Base-by-base conservation (phyloP, 2,797 vertebrate genomes). In the Lagodon rhomboides region DNA sequence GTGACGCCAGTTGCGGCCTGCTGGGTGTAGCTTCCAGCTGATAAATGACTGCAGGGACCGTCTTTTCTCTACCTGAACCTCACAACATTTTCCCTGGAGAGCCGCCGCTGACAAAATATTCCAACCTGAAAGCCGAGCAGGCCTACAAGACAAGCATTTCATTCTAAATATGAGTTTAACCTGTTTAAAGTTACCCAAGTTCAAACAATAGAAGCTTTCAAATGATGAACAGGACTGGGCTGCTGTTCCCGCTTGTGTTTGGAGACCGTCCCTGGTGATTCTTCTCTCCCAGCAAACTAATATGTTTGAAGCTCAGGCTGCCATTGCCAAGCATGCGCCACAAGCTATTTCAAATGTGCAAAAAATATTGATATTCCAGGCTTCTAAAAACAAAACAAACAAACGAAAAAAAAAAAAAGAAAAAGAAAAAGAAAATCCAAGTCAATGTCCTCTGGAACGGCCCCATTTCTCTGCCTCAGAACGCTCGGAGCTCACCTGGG, bases 221-320 rank as follows among this genome's bases (percentile, higher is more conserved):
- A 83, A 89, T 90, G 89, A 91, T 91, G 93, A 91, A 74, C 79
- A 89, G 87, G 76, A 87, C 81, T 62, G 80, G 25, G 91, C 85
- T 80, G 87, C 91, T 73, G 91, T 84, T 92, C 82, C 88, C 70
- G 85, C 81, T 87, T 75, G 91, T 87, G 92, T 92, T 91, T 88
- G 85, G 87, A 93, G 85, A 89, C 20, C 12, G 77, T 94, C 94
- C 92, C 93, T 84, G 86, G 91, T 91, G 88, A 85, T 85, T 91
- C 88, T 80, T 61, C 78, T 92, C 91, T 91, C 84, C 87, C 80
- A 85, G 89, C 84, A 93, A 90, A 93, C 92, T 95, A 95, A 95
- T 95, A 92, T 94, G 92, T 95, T 94, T 94, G 93, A 95, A 93
- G 94, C 91, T 78, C 75, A 66, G 89, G 87, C 91, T 93, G 93